These are phyloP conservation scores for Bombus superbus DNA, from an alignment of 1,140 invertebrate genomes.

Conservation along the genomic window DNA sequence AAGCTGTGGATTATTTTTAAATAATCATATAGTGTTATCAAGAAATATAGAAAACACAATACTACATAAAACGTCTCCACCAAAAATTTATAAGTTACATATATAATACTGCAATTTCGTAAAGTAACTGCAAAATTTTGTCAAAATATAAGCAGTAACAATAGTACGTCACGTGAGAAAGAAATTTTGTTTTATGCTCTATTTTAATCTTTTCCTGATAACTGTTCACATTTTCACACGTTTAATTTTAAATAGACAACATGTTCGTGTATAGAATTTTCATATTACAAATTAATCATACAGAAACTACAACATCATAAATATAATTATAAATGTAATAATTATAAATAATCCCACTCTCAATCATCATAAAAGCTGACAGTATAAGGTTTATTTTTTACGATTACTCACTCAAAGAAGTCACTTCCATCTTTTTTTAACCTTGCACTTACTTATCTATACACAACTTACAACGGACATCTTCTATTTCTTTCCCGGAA, in stretches of 20 bases:
- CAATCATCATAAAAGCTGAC: neutral
- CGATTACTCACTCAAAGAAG: constrained; percentile 66
- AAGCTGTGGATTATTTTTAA: neutral
- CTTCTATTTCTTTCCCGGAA: constrained; percentile 31
- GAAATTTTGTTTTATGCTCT: neutral
- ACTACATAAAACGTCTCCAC: neutral
- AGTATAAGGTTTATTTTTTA: constrained; percentile 5
- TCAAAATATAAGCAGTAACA: neutral
- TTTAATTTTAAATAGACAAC: neutral
- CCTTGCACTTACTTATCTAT: constrained; percentile 19
- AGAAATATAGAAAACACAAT: too few relatives aligned
- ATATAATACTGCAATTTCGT: neutral
- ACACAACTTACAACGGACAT: constrained; percentile 26
- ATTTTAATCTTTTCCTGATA: neutral
- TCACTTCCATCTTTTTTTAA: constrained; percentile 71
- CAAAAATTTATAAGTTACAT: neutral
- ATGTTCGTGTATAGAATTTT: neutral
- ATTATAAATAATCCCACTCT: neutral
- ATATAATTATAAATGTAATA: neutral
- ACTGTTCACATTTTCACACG: neutral
- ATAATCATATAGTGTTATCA: neutral
- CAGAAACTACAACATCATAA: neutral
- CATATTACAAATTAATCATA: neutral
- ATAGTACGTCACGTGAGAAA: neutral
- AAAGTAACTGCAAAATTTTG: neutral